A percentile compares a stretch with the other conserved stretches of the same genome.
These are phyloP conservation scores for Bombus haemorrhoidalis DNA, from an alignment of 1,140 invertebrate species.

Conservation along the genomic window DNA sequence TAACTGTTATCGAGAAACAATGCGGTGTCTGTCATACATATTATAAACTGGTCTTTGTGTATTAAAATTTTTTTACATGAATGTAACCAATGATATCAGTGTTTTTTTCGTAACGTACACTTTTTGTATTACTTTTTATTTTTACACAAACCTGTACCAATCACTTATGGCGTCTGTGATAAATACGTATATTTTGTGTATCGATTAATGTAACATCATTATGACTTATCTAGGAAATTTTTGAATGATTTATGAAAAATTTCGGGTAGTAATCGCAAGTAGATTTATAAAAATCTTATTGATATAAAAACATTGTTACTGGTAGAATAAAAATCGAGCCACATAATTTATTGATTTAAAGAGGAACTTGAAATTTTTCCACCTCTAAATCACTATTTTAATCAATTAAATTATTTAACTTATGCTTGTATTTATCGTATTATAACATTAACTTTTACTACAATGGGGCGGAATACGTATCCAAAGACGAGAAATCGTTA, in stretches of 20 bases:
- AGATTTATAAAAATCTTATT: conserved; percentile 40
- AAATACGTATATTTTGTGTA: conserved; percentile 33
- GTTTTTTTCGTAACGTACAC: conserved; percentile 51
- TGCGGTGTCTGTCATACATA: conserved; percentile 69
- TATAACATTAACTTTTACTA: neutral
- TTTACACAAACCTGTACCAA: conserved; percentile 40
- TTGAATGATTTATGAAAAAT: conserved; percentile 31
- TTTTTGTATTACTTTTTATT: conserved; percentile 34
- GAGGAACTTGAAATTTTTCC: neutral
- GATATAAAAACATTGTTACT: conserved; percentile 38
- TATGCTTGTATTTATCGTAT: neutral
- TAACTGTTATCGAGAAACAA: conserved; percentile 72
- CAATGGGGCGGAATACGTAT: neutral
- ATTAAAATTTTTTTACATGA: conserved; percentile 68
- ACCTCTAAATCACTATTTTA: neutral
- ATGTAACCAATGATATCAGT: conserved; percentile 68
- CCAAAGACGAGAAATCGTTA: neutral
- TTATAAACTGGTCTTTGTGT: conserved; percentile 72
- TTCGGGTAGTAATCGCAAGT: conserved; percentile 22
- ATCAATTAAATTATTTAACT: neutral
- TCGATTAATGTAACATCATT: conserved; percentile 40
- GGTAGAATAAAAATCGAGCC: conserved; percentile 9
- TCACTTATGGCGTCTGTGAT: conserved; percentile 41
- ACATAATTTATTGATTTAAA: neutral
- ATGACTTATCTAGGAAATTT: conserved; percentile 25